A percentile compares a stretch with the other conserved stretches of the same genome.
Evolutionary conservation across 2,113 vertebrate species (phyloP).

Genomic region (Siniperca chuatsi): DNA sequence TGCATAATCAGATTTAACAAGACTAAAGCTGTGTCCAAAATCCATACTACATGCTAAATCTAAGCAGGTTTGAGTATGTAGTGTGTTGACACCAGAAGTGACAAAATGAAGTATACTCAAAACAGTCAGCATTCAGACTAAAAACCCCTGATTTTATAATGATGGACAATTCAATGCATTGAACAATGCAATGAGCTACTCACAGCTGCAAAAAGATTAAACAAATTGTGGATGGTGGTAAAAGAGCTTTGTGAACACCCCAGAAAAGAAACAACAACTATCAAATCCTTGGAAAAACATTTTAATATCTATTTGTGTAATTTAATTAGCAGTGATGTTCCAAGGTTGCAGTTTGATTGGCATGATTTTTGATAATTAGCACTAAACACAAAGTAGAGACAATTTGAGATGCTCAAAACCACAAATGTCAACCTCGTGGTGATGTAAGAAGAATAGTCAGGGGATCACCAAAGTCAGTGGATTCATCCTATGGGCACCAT

Average conservation of each 20-base stretch:
- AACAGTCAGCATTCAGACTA: background rate
- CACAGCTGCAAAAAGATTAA: background rate
- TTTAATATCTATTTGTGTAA: background rate
- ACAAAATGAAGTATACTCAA: background rate
- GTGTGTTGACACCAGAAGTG: background rate
- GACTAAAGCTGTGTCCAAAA: conserved; percentile 4
- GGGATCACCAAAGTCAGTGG: too few relatives aligned
- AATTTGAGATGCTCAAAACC: background rate
- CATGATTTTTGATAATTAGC: background rate
- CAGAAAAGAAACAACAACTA: background rate
- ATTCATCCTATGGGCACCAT: too few relatives aligned
- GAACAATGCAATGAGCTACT: background rate
- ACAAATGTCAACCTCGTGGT: too few relatives aligned
- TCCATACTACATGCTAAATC: background rate
- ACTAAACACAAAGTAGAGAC: background rate
- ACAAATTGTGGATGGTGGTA: background rate
- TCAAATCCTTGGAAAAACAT: background rate
- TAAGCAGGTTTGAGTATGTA: background rate
- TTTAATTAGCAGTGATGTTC: background rate
- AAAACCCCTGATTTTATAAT: background rate
- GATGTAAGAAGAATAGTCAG: too few relatives aligned
- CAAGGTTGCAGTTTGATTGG: too few relatives aligned
- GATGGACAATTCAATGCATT: too few relatives aligned
- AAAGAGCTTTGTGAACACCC: background rate
- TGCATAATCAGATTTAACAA: conserved; percentile 12